Evolutionary conservation across 2,888 invertebrate species (phyloP), one percentile per base, ranked within the genome.

Genomic region (Drepana falcataria): DNA sequence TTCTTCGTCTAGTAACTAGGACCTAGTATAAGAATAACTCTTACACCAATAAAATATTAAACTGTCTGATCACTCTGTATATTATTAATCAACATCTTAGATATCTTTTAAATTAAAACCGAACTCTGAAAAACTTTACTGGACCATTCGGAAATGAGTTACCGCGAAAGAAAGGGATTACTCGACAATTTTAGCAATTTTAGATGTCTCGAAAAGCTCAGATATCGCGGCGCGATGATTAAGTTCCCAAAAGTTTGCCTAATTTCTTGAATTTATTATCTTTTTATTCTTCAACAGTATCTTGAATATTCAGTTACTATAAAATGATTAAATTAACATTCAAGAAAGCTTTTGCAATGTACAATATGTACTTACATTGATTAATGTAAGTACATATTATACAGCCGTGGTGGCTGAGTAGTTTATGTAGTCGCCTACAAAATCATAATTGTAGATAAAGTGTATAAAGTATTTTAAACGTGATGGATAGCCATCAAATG

Each of bases 161-260:
- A 68, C 65, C 66, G 61, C 69, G 51, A 68, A 70, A 72, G 71
- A 71, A 77, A 75, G 69, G 73, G 69, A 77, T 77, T 75, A 78
- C 66, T 72, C 69, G 61, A 63, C 73, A 74, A 77, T 75, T 77
- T 74, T 57, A 71, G 67, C 69, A 68, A 69, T 73, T 75, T 75
- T 73, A 71, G 67, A 69, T 68, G 70, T 73, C 76, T 75, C 73
- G 78, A 71, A 73, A 66, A 57, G 63, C 65, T 69, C 63, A 65
- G 60, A 68, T 74, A 66, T 63, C 70, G 63, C 70, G 59, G 21
- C 65, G 65, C 71, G 67, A 70, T 73, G 74, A 77, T 76, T 71
- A 71, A 75, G 69, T 72, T 69, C 63, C 57, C 61, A 68, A 49
- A 74, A 77, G 70, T 77, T 77, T 69, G 63, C 56, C 69, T 71